Conservation (phyloP, 1,140 invertebrate genomes). For the Cherax quadricarinatus region DNA sequence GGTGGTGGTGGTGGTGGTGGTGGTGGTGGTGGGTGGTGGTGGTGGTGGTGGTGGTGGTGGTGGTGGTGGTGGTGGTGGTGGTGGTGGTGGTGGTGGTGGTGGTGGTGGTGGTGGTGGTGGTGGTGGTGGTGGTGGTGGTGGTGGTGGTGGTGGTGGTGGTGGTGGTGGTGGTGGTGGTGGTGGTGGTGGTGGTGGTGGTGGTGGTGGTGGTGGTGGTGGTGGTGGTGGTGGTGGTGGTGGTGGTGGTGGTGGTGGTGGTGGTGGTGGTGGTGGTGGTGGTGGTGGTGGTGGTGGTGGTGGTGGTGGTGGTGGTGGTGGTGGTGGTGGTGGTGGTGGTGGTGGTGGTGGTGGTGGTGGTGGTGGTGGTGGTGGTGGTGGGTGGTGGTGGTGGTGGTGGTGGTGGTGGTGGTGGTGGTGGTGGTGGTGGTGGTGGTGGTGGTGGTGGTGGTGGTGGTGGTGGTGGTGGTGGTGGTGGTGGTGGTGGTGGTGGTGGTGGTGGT, state of each 20-base stretch:
- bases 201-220: conserved; percentile 9
- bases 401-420: too few relatives aligned
- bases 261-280: conserved; percentile 9
- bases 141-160: conserved; percentile 9
- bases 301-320: conserved; percentile 9
- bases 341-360: conserved; percentile 8
- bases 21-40: too few relatives aligned
- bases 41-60: conserved; percentile 8
- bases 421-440: too few relatives aligned
- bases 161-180: conserved; percentile 8
- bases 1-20: conserved; percentile 9
- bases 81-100: conserved; percentile 9
- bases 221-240: conserved; percentile 8
- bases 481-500: too few relatives aligned
- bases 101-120: conserved; percentile 8
- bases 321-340: conserved; percentile 9
- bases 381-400: background rate
- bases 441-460: too few relatives aligned
- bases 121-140: conserved; percentile 9
- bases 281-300: conserved; percentile 8
- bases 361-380: too few relatives aligned
- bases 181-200: conserved; percentile 9
- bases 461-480: too few relatives aligned
- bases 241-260: conserved; percentile 9
- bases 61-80: conserved; percentile 9